Percentiles rank a stretch among this genome's conserved stretches.
phyloP scores from a whole-genome alignment of 1,140 invertebrate species.

The Scaptomyza montana region DNA sequence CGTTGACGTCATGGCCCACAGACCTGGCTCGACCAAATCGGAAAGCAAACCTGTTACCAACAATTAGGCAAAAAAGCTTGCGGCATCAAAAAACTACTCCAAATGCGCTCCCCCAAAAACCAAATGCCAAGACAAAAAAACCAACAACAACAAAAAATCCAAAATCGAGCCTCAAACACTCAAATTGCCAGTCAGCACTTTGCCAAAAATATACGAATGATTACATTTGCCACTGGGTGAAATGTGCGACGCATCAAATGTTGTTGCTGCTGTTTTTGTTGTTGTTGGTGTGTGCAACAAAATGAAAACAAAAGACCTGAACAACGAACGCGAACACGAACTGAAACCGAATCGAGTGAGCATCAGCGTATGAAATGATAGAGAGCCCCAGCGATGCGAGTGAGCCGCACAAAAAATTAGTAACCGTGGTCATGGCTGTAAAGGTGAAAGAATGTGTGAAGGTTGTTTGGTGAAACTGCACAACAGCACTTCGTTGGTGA shows the following conservation, averaged over 20 bases:
- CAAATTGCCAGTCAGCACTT: slow-evolving; percentile 52
- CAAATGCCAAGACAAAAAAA: neutral
- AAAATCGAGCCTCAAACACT: neutral
- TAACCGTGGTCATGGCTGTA: slow-evolving; percentile 84
- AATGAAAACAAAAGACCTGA: slow-evolving; percentile 79
- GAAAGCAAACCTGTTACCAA: slow-evolving; percentile 77
- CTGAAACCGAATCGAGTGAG: slow-evolving; percentile 4
- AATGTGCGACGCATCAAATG: slow-evolving; percentile 33
- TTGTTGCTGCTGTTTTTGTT: slow-evolving; percentile 23
- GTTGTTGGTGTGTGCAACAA: slow-evolving; percentile 40
- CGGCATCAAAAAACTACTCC: slow-evolving; percentile 66
- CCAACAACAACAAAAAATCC: too few relatives aligned
- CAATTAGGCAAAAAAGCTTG: slow-evolving; percentile 75
- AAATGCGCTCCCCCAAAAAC: slow-evolving; percentile 42
- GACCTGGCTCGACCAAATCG: slow-evolving; percentile 49
- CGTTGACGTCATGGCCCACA: slow-evolving; percentile 77
- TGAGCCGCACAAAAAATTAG: slow-evolving; percentile 58
- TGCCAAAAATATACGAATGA: slow-evolving; percentile 80
- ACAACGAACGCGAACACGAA: slow-evolving; percentile 69
- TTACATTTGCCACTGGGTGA: slow-evolving; percentile 69
- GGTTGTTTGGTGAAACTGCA: slow-evolving; percentile 83
- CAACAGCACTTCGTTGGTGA: slow-evolving; percentile 68
- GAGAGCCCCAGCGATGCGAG: slow-evolving; percentile 29
- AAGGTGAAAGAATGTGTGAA: slow-evolving; percentile 84
- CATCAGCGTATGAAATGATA: neutral